A percentile compares a stretch with the other conserved stretches of the same genome.
These are phyloP conservation scores for Chaetodon auriga DNA, from an alignment of 2,113 vertebrate genomes.

Conservation along the genomic window DNA sequence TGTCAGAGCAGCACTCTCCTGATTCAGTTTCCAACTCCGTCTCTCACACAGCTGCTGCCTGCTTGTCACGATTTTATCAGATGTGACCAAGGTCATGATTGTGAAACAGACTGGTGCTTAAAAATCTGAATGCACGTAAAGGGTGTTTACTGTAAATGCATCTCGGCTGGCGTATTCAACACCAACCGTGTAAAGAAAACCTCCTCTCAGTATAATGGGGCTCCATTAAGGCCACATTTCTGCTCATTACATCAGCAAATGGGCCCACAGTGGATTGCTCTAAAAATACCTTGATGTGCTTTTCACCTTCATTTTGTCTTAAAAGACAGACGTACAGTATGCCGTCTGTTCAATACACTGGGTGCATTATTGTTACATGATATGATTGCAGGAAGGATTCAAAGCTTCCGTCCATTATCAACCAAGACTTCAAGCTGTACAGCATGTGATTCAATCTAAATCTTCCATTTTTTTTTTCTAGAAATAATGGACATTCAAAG, in stretches of 20 bases:
- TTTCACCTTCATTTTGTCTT: constrained; percentile 57
- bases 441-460: constrained; percentile 53
- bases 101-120: neutral
- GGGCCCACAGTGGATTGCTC: constrained; percentile 55
- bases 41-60: constrained; percentile 10
- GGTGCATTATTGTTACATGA: constrained; percentile 20
- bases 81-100: constrained; percentile 49
- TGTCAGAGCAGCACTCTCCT: neutral
- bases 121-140: constrained; percentile 5
- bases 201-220: constrained; percentile 45
- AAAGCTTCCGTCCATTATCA: constrained; percentile 13
- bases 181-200: constrained; percentile 29
- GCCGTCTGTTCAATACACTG: constrained; percentile 2
- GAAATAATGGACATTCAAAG: constrained; percentile 91
- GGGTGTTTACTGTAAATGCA: constrained; percentile 28
- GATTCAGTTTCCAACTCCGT: constrained; percentile 1
- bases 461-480: constrained; percentile 85
- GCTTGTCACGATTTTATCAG: constrained; percentile 13
- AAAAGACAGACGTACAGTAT: constrained; percentile 8
- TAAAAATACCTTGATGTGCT: constrained; percentile 59
- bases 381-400: constrained; percentile 25
- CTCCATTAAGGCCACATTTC: constrained; percentile 70
- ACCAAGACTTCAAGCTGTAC: neutral
- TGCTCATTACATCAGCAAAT: constrained; percentile 73
- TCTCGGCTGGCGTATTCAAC: constrained; percentile 2